Evolutionary conservation across 2,888 invertebrate genomes (phyloP), one percentile per base, ranked within the genome.

Genomic region (Mythimna albipuncta): DNA sequence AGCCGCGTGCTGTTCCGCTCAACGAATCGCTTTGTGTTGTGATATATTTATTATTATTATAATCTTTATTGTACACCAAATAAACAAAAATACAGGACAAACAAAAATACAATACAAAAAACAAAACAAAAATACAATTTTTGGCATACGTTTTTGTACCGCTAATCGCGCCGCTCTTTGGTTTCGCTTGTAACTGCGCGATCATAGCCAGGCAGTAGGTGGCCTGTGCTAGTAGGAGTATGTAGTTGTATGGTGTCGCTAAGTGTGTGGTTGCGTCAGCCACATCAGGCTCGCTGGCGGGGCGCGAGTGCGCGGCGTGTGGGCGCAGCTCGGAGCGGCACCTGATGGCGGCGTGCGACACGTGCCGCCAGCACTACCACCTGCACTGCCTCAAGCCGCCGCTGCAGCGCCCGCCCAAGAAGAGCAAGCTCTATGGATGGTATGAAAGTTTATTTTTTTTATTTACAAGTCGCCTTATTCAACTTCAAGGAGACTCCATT

Each of bases 401-500:
- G 7, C 96, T 99, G 65, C 98, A 98, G 21, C 97, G 99, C 52
- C 98, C 99, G 97, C 99, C 99, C 1, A 99, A 99, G 96, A 99
- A 99, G 96, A 99, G 99, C 69, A 99, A 99, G 94, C 97, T 98
- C 0, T 99, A 99, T 94, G 99, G 99, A 83, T 99, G 99, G 99
- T 97, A 73, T 11, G 75, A 38, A 26, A 10, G 32, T 7, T 50
- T 55, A 11, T n/a, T 11, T 65, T 65, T 58, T 58, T 55, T 26
- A 26, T 55, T 55, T 26, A 13, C 6, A 52, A 47, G 5, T 16
- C 6, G 0, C 13, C 4, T 44, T 13, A 3, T 13, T 10, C 11
- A 44, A 44, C 5, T 13, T 44, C 5, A 41, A 41, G 10, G 44
- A 44, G 4, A 44, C 13, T 44, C 13, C 13, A 44, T 13, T 44